phyloP scores from a whole-genome alignment of 2,797 vertebrate species.

The Sardinella longiceps region DNA sequence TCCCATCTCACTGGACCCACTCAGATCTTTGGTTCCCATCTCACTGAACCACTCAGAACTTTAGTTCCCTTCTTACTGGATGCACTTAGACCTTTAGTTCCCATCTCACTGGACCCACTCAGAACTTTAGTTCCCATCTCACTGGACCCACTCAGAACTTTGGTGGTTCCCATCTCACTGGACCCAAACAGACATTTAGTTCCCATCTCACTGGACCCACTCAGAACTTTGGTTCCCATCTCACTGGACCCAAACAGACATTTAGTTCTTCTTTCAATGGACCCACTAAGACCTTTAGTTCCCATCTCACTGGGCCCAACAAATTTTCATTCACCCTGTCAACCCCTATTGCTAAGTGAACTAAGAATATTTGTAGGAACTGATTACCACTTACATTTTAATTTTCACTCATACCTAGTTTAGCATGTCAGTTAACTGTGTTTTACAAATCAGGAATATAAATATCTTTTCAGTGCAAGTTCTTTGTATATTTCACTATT shows the following conservation, averaged over 20 bases:
- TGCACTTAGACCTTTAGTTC: neutral
- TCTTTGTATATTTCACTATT: neutral
- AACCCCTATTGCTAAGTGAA: too few species aligned
- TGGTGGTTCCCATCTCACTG: conserved; percentile 15
- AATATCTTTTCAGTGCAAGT: too few species aligned
- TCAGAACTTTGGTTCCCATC: neutral
- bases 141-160: neutral
- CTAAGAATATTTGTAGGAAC: too few species aligned
- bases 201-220: neutral
- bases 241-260: neutral
- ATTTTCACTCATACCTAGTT: too few species aligned
- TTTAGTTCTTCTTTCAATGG: neutral
- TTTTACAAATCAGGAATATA: too few species aligned
- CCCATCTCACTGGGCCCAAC: neutral
- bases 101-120: neutral
- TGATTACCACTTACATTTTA: too few species aligned
- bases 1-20: neutral
- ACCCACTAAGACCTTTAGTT: neutral
- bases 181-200: neutral
- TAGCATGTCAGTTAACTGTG: too few species aligned
- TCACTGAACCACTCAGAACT: neutral
- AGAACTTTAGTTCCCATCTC: neutral
- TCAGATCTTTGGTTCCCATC: neutral
- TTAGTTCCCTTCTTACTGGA: neutral
- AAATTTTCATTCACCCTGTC: too few species aligned